Evolutionary conservation across 2,797 vertebrate species (phyloP).

Genomic region (Chrosomus eos): DNA sequence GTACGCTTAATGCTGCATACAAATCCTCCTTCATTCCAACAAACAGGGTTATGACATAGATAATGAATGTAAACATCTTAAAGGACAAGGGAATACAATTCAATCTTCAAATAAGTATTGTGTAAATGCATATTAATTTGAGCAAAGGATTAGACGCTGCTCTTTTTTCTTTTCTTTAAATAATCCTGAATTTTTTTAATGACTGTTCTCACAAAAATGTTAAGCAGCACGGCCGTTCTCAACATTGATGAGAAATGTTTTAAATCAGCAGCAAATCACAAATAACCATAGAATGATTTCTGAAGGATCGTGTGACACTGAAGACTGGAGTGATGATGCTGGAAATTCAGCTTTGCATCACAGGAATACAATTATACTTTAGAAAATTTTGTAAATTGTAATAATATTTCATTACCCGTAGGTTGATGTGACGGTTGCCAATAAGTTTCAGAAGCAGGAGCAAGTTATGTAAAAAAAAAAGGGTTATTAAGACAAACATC

Average conservation of each 20-base stretch:
- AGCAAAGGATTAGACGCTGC: not conserved
- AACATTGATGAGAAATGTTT: not conserved
- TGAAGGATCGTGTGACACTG: not conserved
- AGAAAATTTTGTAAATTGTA: not conserved
- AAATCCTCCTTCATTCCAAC: conserved; percentile 34
- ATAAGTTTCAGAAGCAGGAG: not conserved
- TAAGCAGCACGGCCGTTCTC: not conserved
- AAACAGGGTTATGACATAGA: not conserved
- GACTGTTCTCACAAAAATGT: not conserved
- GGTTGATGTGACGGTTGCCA: not conserved
- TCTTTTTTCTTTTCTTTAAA: not conserved
- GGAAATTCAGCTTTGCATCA: not conserved
- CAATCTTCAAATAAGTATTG: not conserved
- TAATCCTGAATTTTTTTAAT: no score
- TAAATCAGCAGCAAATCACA: no score
- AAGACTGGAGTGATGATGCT: not conserved
- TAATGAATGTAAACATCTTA: not conserved
- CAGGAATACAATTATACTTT: not conserved
- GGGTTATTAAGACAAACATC: not conserved
- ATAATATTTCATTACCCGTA: not conserved
- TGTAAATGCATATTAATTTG: not conserved
- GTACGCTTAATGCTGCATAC: not conserved
- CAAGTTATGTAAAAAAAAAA: not conserved
- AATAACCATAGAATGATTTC: not conserved
- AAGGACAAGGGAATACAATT: not conserved